Percentiles rank a stretch among this genome's conserved stretches.
Conservation (phyloP, 2,888 invertebrate genomes). For the Acrocyrtus sp. region DNA sequence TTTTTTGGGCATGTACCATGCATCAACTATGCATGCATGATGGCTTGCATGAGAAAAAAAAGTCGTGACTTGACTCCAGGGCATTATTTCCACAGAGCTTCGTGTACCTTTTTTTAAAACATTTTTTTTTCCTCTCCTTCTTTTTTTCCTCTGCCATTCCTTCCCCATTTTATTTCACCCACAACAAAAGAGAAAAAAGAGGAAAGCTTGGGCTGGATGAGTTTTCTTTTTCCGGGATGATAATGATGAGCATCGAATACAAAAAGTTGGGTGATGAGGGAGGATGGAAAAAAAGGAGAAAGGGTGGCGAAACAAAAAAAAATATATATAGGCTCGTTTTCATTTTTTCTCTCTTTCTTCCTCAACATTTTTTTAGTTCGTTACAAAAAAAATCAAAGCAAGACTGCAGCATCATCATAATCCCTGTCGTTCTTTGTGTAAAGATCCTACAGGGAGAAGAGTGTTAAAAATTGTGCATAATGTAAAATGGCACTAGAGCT, state of each 20-base stretch:
- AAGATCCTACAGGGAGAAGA: slow-evolving; percentile 11
- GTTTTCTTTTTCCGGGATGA: slow-evolving; percentile 15
- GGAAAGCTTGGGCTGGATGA: slow-evolving; percentile 5
- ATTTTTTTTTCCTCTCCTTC: slow-evolving; percentile 4
- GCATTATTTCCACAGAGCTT: slow-evolving; percentile 13
- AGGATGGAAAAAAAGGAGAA: slow-evolving; percentile 8
- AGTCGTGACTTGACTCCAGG: slow-evolving; percentile 49
- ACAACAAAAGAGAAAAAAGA: slow-evolving; percentile 1
- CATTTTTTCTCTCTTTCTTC: not conserved
- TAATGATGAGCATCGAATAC: slow-evolving; percentile 24
- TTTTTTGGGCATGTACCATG: no score
- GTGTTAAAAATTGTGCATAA: slow-evolving; percentile 28
- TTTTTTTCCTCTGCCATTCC: not conserved
- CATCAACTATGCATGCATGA: slow-evolving; percentile 27
- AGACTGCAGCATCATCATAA: slow-evolving; percentile 6
- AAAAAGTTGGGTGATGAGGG: slow-evolving; percentile 13
- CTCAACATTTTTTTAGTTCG: no score
- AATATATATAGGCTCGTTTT: not conserved
- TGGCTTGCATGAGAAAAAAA: slow-evolving; percentile 33
- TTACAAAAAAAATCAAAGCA: slow-evolving; percentile 30
- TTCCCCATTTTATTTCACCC: slow-evolving; percentile 10
- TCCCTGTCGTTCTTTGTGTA: slow-evolving; percentile 8
- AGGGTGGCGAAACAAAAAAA: not conserved
- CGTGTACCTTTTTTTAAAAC: not conserved
- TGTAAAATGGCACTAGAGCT: not conserved